Base-by-base conservation (phyloP, 2,888 invertebrate genomes). In the Schizaphis graminum region DNA sequence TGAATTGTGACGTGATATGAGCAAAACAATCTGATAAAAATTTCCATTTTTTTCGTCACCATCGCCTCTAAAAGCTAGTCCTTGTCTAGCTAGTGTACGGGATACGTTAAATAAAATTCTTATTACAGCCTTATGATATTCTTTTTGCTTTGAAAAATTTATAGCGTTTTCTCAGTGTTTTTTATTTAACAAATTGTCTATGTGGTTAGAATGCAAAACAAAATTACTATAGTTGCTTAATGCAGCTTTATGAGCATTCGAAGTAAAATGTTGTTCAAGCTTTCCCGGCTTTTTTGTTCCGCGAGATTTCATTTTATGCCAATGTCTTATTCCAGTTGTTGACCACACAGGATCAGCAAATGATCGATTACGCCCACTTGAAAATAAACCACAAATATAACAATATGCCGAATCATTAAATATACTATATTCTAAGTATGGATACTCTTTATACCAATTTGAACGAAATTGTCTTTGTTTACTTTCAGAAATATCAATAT, bases 381-480 rank as follows among this genome's bases (percentile, higher is more conserved):
- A 49, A 61, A 67, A 91, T 77, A 91, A 77, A 49, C n/a, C 24
- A 77, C 49, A 91, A 47, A 91, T 77, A 91, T 56, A 91, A 77
- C 91, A 91, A 49, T 47, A 77, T n/a, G 49, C 91, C 16, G 91
- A 61, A 91, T 91, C 91, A 13, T 91, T 91, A 24, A 77, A 61
- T 35, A 91, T 91, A 91, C 91, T 91, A 77, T 91, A 91, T 77
- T 91, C 77, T 77, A 91, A 47, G 11, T 77, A 47, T 49, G 77
- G 91, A 28, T 67, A 91, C n/a, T 91, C 91, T 7, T 77, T 91
- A 77, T 67, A 91, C 77, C 91, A 91, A 47, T 67, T 91, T 16
- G 67, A 44, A 77, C 91, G 11, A 91, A 91, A 91, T 77, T 44
- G 41, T n/a, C 49, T 91, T 77, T 91, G 91, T 91, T 91, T 91